Evolutionary conservation across 1,140 invertebrate species (phyloP), one percentile per base, ranked within the genome.

Genomic region (Heliconius hewitsoni): DNA sequence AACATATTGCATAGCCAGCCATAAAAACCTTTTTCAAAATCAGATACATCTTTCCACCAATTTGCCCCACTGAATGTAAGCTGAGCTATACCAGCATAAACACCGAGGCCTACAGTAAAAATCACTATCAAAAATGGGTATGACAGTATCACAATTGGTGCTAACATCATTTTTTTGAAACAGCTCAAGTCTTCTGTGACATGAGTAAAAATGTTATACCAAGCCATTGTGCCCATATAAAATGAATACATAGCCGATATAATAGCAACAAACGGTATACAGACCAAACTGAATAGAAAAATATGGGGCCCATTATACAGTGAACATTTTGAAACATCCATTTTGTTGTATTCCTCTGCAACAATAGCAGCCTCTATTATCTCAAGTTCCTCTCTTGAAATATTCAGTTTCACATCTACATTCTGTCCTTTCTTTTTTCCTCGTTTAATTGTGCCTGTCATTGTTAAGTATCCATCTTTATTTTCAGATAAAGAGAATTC

Each of bases 11-110:
- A 97, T 50, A 97, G 91, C 97, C 97, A 97, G 39, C 97, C 97
- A 87, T 97, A 97, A 91, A 97, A 97, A 1, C 97, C 97, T 92
- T 97, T 97, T 81, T 97, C 97, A 86, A 96, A 96, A 91, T 97
- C 97, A 77, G 95, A 95, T 11, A 97, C 95, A 93, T 97, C 96
- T 82, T 96, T 96, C 84, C 95, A 95, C 97, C 97, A 97, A 73
- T 95, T 96, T 50, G 95, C 95, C 76, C 96, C 96, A 85, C 95
- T 96, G 90, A 96, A 96, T 3, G 97, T 97, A 18, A 97, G 87
- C 85, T 97, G 97, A 39, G 96, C 95, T 80, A 96, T 89, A 18
- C 96, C 96, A 34, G 96, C 95, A 92, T 97, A 97, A n/a, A 97
- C 73, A 1, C 96, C 96, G 18, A 97, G 82, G 0, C 96, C 96